Evolutionary conservation across 92 coral and sea anemone genomes (phyloP).

Genomic region (Bergia sp.): DNA sequence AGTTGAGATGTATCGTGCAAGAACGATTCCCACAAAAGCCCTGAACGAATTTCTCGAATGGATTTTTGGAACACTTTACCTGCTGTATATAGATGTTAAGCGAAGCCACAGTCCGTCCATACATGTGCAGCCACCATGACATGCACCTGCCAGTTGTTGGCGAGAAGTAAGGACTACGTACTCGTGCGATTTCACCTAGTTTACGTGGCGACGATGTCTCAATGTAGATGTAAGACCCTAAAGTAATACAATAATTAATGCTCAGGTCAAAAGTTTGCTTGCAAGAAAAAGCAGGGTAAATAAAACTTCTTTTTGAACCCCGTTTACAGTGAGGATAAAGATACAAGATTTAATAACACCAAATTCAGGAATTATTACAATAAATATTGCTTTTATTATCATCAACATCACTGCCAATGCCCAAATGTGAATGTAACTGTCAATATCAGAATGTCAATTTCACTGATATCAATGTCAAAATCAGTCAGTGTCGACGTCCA

Average conservation of each 20-base stretch:
- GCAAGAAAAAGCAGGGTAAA: background rate
- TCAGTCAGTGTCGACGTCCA: no score
- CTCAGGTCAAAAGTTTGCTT: background rate
- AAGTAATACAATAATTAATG: background rate
- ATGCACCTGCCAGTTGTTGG: constrained; percentile 88
- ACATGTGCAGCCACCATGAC: constrained; percentile 99
- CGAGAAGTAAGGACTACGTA: constrained; percentile 79
- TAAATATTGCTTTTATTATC: no score
- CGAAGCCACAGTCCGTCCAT: constrained; percentile 80
- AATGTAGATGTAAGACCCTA: constrained; percentile 87
- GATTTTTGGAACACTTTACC: background rate
- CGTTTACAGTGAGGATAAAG: background rate
- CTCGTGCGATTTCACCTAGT: constrained; percentile 82
- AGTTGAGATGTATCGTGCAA: background rate
- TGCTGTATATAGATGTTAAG: constrained; percentile 79
- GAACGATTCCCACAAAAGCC: background rate
- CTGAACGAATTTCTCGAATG: background rate
- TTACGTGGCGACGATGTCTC: constrained; percentile 92
- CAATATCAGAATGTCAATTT: background rate
- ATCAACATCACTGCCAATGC: no score
- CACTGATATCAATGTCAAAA: no score
- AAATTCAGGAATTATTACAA: background rate
- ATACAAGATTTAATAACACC: background rate
- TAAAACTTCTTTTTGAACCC: background rate
- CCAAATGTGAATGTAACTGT: no score